Conservation (phyloP, 1,140 invertebrate species). For the Pseudomyrmex cubaensis region DNA sequence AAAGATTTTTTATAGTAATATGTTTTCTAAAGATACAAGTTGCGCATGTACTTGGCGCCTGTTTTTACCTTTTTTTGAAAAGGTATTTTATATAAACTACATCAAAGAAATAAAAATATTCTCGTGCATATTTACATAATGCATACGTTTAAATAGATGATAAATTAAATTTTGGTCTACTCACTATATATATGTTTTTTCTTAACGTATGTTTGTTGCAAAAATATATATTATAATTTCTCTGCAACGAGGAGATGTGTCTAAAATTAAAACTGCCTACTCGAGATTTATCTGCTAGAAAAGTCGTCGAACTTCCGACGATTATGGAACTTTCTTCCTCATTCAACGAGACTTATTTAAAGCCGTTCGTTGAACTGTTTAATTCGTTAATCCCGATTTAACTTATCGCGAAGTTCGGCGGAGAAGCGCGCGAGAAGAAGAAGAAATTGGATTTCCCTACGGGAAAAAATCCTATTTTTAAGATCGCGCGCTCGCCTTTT, state of each 20-base stretch:
- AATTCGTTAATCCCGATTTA: conserved; percentile 63
- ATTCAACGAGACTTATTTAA: conserved; percentile 42
- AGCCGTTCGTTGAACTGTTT: conserved; percentile 59
- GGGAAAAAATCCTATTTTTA: conserved; percentile 29
- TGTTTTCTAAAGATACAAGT: too few relatives aligned
- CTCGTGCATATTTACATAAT: too few relatives aligned
- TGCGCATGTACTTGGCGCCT: too few relatives aligned
- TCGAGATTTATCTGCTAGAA: conserved; percentile 3
- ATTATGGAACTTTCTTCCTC: conserved; percentile 39
- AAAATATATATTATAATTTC: background rate
- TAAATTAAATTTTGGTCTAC: background rate
- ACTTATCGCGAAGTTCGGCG: conserved; percentile 46
- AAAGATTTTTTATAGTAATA: too few relatives aligned
- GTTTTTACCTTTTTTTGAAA: too few relatives aligned
- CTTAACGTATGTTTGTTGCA: background rate
- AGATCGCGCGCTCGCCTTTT: conserved; percentile 14
- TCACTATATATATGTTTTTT: too few relatives aligned
- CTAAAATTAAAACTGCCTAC: conserved; percentile 1
- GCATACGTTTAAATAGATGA: too few relatives aligned
- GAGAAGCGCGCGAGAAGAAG: background rate
- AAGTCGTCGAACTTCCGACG: conserved; percentile 47
- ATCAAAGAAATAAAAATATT: background rate
- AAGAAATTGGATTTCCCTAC: conserved; percentile 37
- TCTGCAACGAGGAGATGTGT: background rate
- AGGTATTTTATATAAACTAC: background rate